A percentile compares a stretch with the other conserved stretches of the same genome.
Evolutionary conservation across 2,113 vertebrate species (phyloP).

Genomic region (Oceanodroma tethys): DNA sequence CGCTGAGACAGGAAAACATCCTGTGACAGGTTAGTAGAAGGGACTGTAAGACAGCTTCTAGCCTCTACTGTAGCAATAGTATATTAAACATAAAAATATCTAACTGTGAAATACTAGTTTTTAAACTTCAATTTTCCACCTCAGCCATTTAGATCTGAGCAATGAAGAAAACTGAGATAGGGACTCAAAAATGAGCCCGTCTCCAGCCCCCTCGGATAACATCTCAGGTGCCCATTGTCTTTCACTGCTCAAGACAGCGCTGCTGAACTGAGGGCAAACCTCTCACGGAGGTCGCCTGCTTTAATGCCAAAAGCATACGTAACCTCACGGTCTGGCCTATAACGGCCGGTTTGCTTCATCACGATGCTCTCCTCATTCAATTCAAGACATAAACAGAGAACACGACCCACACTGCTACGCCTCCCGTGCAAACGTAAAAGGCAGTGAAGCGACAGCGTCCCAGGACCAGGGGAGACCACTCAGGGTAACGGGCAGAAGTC

Average conservation of each 20-base stretch:
- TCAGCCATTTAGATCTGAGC: neutral
- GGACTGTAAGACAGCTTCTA: neutral
- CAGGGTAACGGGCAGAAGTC: neutral
- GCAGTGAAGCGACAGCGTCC: fast-evolving
- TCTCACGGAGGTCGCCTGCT: fast-evolving
- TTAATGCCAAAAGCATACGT: neutral
- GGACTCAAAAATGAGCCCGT: neutral
- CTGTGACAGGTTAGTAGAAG: neutral
- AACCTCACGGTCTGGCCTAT: fast-evolving
- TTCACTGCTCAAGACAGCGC: fast-evolving
- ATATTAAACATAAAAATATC: neutral
- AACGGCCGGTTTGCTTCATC: neutral
- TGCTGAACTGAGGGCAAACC: neutral
- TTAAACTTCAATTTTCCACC: neutral
- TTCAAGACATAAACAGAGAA: neutral
- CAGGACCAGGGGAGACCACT: fast-evolving
- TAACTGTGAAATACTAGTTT: neutral
- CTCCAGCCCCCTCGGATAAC: neutral
- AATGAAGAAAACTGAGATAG: fast-evolving
- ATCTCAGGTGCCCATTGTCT: neutral
- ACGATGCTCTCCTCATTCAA: fast-evolving
- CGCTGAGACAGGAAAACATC: neutral
- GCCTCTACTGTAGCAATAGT: neutral
- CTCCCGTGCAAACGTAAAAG: fast-evolving
- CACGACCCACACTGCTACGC: fast-evolving